Percentiles rank a stretch among this genome's conserved stretches.
Evolutionary conservation across 2,888 invertebrate species (phyloP).

Genomic region (Drosophila limbata): DNA sequence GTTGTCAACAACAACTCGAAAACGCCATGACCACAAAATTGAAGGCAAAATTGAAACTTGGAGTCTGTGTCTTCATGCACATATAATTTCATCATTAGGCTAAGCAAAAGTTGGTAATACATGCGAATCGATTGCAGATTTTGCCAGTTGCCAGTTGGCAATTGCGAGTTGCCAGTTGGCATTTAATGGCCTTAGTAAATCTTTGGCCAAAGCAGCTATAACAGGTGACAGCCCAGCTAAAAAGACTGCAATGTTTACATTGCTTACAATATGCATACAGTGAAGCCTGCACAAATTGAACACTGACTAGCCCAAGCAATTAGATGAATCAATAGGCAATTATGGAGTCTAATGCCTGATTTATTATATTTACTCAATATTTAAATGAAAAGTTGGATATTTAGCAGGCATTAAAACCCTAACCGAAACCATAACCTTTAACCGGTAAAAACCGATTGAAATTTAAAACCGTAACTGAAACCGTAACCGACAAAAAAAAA

Average conservation of each 20-base stretch:
- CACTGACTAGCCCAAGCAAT: conserved; percentile 3
- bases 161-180: conserved; percentile 43
- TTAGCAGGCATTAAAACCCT: too few relatives aligned
- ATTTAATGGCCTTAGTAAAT: conserved; percentile 68
- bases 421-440: too few relatives aligned
- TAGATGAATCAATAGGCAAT: conserved; percentile 8
- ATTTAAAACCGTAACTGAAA: too few relatives aligned
- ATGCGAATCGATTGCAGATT: conserved; percentile 46
- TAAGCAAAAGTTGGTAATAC: conserved; percentile 39
- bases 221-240: conserved; percentile 41
- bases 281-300: conserved; percentile 11
- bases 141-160: conserved; percentile 45
- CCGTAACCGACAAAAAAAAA: too few relatives aligned
- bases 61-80: conserved; percentile 27
- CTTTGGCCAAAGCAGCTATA: conserved; percentile 37
- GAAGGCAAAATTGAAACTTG: conserved; percentile 15
- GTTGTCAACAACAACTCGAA: conserved; percentile 2
- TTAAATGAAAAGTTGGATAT: neutral
- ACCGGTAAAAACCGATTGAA: too few relatives aligned
- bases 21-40: conserved; percentile 17
- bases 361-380: neutral
- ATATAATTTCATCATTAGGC: conserved; percentile 64
- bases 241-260: conserved; percentile 19
- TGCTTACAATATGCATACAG: conserved; percentile 25
- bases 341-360: neutral